Evolutionary conservation across 1,140 invertebrate species (phyloP), one percentile per base, ranked within the genome.

Genomic region (Tribolium castaneum): DNA sequence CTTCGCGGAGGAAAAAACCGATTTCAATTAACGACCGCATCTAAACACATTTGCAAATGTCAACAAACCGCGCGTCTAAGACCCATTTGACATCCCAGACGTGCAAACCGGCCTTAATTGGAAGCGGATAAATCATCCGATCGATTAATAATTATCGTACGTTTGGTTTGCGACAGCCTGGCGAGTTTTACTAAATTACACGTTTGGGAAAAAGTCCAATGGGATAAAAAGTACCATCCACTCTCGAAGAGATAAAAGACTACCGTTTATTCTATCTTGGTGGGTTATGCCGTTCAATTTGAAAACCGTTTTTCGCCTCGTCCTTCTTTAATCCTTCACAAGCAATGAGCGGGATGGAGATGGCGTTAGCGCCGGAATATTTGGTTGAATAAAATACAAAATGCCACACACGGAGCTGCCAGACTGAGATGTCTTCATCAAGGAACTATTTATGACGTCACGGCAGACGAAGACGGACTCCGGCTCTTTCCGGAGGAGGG

Each of bases 371-470:
- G 59, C 59, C 30, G 25, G 59, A 66, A 66, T 66, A 72, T 72
- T 80, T 82, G 78, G 78, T 82, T 71, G 82, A 80, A 82, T 84
- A 81, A 83, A 82, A 80, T 82, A 81, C 76, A 80, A 81, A 84
- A 85, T 85, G 81, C 84, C 84, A 85, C 84, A 85, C 84, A 85
- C 84, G 78, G 74, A 78, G 84, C 81, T 81, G 81, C 83, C 81
- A 83, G 80, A 72, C 76, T 80, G 79, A 85, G 84, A 85, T 84
- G 83, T 85, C 84, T 85, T 85, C 84, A 85, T 85, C 84, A 85
- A 81, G 75, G 77, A 84, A 85, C 83, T 84, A 84, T 84, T 84
- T 82, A 81, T 85, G 84, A 85, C 84, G 84, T 85, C 83, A 84
- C 51, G 52, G 1, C 71, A 52, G 59, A 66, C 25, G 6, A 14